A percentile compares a stretch with the other conserved stretches of the same genome.
Conservation (phyloP, 1,140 invertebrate genomes). For the Diprion similis region DNA sequence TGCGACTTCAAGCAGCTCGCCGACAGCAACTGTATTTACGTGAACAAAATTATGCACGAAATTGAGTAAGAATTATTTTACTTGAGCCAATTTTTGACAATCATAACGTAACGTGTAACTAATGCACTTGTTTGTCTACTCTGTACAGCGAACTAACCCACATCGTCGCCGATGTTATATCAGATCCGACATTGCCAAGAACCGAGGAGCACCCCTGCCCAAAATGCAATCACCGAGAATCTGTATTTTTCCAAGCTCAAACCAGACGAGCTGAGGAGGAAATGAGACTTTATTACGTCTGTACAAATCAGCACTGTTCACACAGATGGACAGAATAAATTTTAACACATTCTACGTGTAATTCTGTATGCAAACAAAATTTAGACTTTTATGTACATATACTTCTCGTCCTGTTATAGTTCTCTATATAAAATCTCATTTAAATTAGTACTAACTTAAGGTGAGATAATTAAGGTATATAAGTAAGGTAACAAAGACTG, state of each 20-base stretch:
- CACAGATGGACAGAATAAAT: slow-evolving; percentile 97
- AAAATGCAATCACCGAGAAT: slow-evolving; percentile 91
- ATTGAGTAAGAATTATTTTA: slow-evolving; percentile 83
- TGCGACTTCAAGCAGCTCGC: slow-evolving; percentile 96
- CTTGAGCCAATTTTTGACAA: not conserved
- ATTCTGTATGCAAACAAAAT: not conserved
- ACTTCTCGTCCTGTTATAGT: slow-evolving; percentile 15
- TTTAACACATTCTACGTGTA: not conserved
- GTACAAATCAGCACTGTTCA: slow-evolving; percentile 90
- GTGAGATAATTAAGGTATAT: not conserved
- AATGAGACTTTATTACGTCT: slow-evolving; percentile 99
- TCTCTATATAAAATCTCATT: not conserved
- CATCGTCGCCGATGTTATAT: slow-evolving; percentile 97
- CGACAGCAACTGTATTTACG: slow-evolving; percentile 98
- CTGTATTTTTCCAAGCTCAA: slow-evolving; percentile 95
- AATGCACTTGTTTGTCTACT: slow-evolving; percentile 13
- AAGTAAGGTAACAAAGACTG: too few species aligned
- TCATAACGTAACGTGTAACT: slow-evolving; percentile 16
- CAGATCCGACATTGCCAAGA: slow-evolving; percentile 96
- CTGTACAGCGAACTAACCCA: slow-evolving; percentile 90
- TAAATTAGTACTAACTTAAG: not conserved
- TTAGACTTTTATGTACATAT: slow-evolving; percentile 12
- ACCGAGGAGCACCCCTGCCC: slow-evolving; percentile 99
- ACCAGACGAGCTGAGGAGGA: slow-evolving; percentile 96
- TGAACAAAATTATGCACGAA: slow-evolving; percentile 99